These are phyloP conservation scores for Cynocephalus volans DNA, from an alignment of 2,113 vertebrate species.

Conservation along the genomic window DNA sequence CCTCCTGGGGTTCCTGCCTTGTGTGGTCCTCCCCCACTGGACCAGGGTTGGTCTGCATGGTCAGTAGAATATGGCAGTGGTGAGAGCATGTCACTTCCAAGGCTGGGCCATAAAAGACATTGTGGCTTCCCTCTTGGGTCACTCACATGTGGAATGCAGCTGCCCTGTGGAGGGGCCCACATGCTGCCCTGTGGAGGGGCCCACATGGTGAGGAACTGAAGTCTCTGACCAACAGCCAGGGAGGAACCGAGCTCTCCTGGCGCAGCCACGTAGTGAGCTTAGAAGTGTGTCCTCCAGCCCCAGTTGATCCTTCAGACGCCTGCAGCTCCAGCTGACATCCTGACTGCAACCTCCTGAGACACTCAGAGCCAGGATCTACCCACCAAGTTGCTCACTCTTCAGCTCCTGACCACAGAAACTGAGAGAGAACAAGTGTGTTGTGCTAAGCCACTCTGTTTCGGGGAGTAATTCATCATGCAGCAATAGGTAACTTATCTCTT, in stretches of 20 bases:
- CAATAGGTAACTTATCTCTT: not conserved
- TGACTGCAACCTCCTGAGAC: not conserved
- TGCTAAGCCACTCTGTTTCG: not conserved
- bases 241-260: not conserved
- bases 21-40: not conserved
- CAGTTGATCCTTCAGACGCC: not conserved
- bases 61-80: not conserved
- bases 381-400: fast-evolving
- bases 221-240: not conserved
- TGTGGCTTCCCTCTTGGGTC: not conserved
- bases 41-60: not conserved
- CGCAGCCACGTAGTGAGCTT: not conserved
- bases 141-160: not conserved
- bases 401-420: not conserved
- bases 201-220: not conserved
- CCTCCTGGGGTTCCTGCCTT: not conserved
- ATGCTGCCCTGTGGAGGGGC: not conserved
- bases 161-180: no score
- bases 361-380: not conserved
- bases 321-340: no score
- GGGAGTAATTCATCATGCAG: not conserved
- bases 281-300: no score
- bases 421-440: not conserved
- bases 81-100: not conserved
- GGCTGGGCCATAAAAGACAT: not conserved